phyloP scores from a whole-genome alignment of 2,888 invertebrate species.

The Cryptocephalus moraei region DNA sequence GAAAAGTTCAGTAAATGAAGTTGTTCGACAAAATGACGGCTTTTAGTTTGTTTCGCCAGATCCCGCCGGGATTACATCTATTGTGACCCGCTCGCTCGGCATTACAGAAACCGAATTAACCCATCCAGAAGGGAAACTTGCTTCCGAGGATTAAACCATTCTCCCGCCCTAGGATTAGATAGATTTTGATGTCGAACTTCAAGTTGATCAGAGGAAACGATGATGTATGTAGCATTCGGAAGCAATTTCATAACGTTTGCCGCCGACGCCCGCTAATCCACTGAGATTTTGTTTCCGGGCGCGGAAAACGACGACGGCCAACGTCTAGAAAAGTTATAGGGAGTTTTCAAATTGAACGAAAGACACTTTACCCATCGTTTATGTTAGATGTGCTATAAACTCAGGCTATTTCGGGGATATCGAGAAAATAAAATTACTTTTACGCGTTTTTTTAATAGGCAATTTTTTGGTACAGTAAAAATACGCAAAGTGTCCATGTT shows the following conservation, averaged over 20 bases:
- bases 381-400: no score
- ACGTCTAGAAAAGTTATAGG: no score
- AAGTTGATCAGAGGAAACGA: constrained; percentile 20
- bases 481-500: no score
- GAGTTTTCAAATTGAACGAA: no score
- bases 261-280: neutral
- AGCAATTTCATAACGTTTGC: constrained; percentile 4
- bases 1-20: constrained; percentile 27
- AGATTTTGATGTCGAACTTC: constrained; percentile 31
- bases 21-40: constrained; percentile 33
- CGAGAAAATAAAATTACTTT: no score
- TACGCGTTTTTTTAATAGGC: no score
- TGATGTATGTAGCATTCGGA: constrained; percentile 14
- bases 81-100: constrained; percentile 31
- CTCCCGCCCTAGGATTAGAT: constrained; percentile 33
- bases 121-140: constrained; percentile 33
- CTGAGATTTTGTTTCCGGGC: neutral
- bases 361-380: no score
- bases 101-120: constrained; percentile 33
- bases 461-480: no score
- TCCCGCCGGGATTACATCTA: constrained; percentile 31
- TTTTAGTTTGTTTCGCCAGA: constrained; percentile 34
- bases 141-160: constrained; percentile 35
- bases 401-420: no score
- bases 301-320: no score